phyloP scores from a whole-genome alignment of 2,888 invertebrate species.

The Hypselothyrea guttata region DNA sequence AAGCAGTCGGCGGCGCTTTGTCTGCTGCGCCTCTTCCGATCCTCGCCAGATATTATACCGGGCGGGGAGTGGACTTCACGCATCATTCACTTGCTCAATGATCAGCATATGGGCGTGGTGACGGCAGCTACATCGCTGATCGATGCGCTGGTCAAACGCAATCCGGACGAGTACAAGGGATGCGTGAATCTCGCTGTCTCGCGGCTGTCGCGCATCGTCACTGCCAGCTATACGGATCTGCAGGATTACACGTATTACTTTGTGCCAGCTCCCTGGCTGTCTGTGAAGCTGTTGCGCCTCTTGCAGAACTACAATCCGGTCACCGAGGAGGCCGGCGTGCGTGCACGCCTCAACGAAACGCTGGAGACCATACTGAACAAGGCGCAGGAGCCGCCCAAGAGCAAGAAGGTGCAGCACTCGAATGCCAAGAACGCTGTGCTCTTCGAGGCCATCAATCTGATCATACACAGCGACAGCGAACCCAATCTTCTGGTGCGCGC shows the following conservation, averaged over 20 bases:
- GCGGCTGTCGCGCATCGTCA: slow-evolving; percentile 97
- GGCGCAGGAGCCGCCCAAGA: slow-evolving; percentile 99
- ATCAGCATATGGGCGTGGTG: slow-evolving; percentile 99
- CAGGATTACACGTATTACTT: slow-evolving; percentile 99
- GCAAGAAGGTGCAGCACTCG: slow-evolving; percentile 99
- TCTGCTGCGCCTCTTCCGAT: slow-evolving; percentile 94
- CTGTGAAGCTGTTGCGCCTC: slow-evolving; percentile 96
- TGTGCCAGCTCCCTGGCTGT: slow-evolving; percentile 99
- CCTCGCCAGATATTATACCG: slow-evolving; percentile 97
- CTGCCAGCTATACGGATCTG: slow-evolving; percentile 98
- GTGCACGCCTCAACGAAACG: slow-evolving; percentile 97
- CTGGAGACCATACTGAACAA: slow-evolving; percentile 99
- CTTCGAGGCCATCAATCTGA: slow-evolving; percentile 99
- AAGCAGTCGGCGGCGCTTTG: slow-evolving; percentile 99
- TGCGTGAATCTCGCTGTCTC: slow-evolving; percentile 99
- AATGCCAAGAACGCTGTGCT: slow-evolving; percentile 99
- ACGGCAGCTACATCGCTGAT: slow-evolving; percentile 99
- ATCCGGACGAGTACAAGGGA: slow-evolving; percentile 99
- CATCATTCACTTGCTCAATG: slow-evolving; percentile 98
- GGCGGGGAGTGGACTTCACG: slow-evolving; percentile 99
- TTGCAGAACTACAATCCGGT: slow-evolving; percentile 99
- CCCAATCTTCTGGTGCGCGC: slow-evolving; percentile 98
- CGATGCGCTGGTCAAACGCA: slow-evolving; percentile 98
- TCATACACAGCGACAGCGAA: slow-evolving; percentile 99
- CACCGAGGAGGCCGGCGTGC: slow-evolving; percentile 96